Evolutionary conservation across 2,113 vertebrate genomes (phyloP).

Genomic region (Leptobrachium leishanense): DNA sequence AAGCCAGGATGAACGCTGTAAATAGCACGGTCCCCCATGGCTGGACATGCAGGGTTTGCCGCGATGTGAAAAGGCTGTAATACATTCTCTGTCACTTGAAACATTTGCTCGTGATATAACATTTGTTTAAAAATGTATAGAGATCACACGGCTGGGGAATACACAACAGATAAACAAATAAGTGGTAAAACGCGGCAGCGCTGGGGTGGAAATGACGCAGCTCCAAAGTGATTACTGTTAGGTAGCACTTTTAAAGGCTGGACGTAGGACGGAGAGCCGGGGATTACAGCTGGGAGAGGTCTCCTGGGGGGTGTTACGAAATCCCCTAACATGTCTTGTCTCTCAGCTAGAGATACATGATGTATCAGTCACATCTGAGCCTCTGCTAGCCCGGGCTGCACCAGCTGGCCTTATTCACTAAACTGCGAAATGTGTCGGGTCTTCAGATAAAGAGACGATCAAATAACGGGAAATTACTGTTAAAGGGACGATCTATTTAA

Average conservation of each 20-base stretch:
- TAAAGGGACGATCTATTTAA: too few species aligned
- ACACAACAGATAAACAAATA: slow-evolving; percentile 38
- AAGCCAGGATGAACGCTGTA: background rate
- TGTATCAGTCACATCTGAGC: too few species aligned
- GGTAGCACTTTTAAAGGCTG: slow-evolving; percentile 21
- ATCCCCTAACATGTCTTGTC: background rate
- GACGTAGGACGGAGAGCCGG: background rate
- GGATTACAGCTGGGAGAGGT: background rate
- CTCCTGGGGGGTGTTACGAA: background rate
- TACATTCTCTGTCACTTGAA: slow-evolving; percentile 27
- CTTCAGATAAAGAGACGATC: too few species aligned
- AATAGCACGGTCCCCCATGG: slow-evolving; percentile 8
- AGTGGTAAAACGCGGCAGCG: slow-evolving; percentile 13
- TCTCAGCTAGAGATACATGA: too few species aligned
- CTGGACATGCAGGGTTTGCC: slow-evolving; percentile 8
- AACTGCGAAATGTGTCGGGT: too few species aligned
- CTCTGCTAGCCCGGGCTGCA: too few species aligned
- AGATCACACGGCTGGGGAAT: slow-evolving; percentile 26
- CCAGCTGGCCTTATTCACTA: too few species aligned
- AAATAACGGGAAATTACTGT: too few species aligned
- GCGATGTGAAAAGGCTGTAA: slow-evolving; percentile 17
- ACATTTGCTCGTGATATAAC: slow-evolving; percentile 26
- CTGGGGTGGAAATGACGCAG: slow-evolving; percentile 15
- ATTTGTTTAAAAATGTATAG: slow-evolving; percentile 40
- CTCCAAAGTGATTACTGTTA: slow-evolving; percentile 16